Base-by-base conservation (phyloP, 2,888 invertebrate genomes). In the Congeria kusceri region DNA sequence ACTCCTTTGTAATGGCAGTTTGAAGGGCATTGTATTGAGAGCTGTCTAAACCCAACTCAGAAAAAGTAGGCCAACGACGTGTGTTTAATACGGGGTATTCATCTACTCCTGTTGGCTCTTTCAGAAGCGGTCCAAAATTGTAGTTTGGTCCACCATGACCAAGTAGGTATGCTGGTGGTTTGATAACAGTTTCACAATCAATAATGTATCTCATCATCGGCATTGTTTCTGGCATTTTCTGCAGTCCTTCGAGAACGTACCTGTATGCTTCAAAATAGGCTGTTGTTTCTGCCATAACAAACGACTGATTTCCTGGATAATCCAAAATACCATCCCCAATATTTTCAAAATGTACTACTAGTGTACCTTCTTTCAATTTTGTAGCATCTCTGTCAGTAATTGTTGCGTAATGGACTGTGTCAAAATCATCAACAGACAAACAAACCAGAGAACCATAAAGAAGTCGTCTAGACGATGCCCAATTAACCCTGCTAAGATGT, bases 211-310 rank as follows among this genome's bases (percentile, higher is more conserved):
- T 74, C 57, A 87, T 77, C 23, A 91, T 81, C 11, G 90, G 90
- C 61, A 91, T 59, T 3, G 61, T 62, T n/a, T 67, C 65, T 56
- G 94, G 93, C 65, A 96, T 95, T 5, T 94, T 93, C 88, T 96
- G 95, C 20, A 97, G 91, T n/a, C 96, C 96, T 84, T 94, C 95
- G 66, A 97, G 94, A 0, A 97, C 96, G 88, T 96, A 95, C 82
- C 96, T 95, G 90, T 97, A 97, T 0, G 97, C 96, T 90, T 97
- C 97, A 91, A 97, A 97, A 92, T 96, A 97, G 0, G 96, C 95
- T 66, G 95, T 95, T 62, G 96, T 96, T 92, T 97, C 97, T 1
- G 96, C 95, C 96, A 97, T 96, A 0, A 95, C 59, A 67, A 89
- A 91, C 25, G 44, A 70, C 11, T 84, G 84, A 39, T 70, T 77